Evolutionary conservation across 2,797 vertebrate genomes (phyloP), one percentile per base, ranked within the genome.

Genomic region (Cygnus olor): DNA sequence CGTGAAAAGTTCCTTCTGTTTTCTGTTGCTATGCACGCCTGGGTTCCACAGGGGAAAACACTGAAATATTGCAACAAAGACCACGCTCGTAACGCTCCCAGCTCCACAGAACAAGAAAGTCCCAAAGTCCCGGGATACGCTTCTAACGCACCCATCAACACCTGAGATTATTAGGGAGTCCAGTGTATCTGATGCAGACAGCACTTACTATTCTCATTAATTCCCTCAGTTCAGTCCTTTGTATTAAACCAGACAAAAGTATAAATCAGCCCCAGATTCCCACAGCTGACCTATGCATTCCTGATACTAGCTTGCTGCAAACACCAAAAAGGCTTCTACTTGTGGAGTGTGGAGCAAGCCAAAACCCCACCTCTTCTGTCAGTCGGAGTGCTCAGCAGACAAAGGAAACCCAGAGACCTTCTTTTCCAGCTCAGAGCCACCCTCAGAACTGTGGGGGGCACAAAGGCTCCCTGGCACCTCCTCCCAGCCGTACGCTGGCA

Each of bases 1-100:
- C 89, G 78, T 40, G 42, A 93, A 93, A 93, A 95, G 86, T 65
- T 94, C 78, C 82, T 68, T 85, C 88, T 82, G 51, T 45, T 80
- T 90, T 84, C 51, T 89, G 71, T 88, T 91, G 88, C 84, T 94
- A 40, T 71, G 93, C 47, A 60, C 0, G 6, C 66, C 64, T 74
- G 65, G 36, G 49, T 93, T 93, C 91, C 69, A 61, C 30, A 73
- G 76, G 65, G 80, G 88, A 34, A 94, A 94, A 73, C 0, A 0
- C 81, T 88, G 76, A 87, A 83, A 94, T 81, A 34, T 45, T 44
- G 56, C n/a, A 84, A 90, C 73, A 77, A 93, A 89, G 86, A 19
- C 65, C 0, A 0, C 1, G 7, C 42, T n/a, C 77, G 24, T 58
- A 56, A 45, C 11, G 30, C 14, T 80, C 77, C 60, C 80, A 90